A percentile compares a stretch with the other conserved stretches of the same genome.
These are phyloP conservation scores for Microctenopoma lineatum DNA, from an alignment of 2,797 vertebrate species.

Conservation along the genomic window DNA sequence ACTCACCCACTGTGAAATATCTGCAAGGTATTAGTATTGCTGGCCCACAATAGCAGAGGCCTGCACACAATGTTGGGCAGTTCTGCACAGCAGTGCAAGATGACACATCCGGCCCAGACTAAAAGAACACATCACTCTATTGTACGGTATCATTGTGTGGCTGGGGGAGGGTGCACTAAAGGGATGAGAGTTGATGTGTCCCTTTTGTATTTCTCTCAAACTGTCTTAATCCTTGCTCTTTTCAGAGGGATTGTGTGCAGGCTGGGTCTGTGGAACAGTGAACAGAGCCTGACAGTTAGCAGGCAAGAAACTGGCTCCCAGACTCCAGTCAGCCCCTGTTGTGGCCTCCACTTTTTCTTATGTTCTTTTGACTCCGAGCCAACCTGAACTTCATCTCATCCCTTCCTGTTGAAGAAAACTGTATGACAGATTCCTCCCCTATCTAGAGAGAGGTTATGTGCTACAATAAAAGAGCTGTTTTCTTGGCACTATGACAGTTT, in stretches of 20 bases:
- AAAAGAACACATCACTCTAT: slow-evolving; percentile 74
- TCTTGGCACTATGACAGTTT: slow-evolving; percentile 42
- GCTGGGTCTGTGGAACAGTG: slow-evolving; percentile 18
- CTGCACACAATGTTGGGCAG: slow-evolving; percentile 72
- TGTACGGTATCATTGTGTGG: slow-evolving; percentile 64
- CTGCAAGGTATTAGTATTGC: slow-evolving; percentile 66
- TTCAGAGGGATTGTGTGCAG: slow-evolving; percentile 47
- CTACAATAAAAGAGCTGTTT: slow-evolving; percentile 30
- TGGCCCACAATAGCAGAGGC: slow-evolving; percentile 59
- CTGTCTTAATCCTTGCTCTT: slow-evolving; percentile 73
- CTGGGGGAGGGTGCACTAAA: slow-evolving; percentile 24
- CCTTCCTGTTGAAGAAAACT: slow-evolving; percentile 20
- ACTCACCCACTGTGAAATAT: slow-evolving; percentile 77
- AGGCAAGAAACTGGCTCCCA: slow-evolving; percentile 33
- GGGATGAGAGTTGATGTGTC: slow-evolving; percentile 37
- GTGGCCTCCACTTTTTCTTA: slow-evolving; percentile 29
- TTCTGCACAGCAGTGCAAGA: slow-evolving; percentile 65
- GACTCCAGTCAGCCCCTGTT: slow-evolving; percentile 18
- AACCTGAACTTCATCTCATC: slow-evolving; percentile 28
- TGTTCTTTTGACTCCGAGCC: slow-evolving; percentile 34
- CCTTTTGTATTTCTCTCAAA: slow-evolving; percentile 66
- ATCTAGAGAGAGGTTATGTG: slow-evolving; percentile 7
- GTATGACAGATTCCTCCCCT: slow-evolving; percentile 29
- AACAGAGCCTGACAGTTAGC: slow-evolving; percentile 40
- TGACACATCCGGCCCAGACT: slow-evolving; percentile 68